Evolutionary conservation across 1,140 invertebrate genomes (phyloP).

Genomic region (Ostrea denselamellosa): DNA sequence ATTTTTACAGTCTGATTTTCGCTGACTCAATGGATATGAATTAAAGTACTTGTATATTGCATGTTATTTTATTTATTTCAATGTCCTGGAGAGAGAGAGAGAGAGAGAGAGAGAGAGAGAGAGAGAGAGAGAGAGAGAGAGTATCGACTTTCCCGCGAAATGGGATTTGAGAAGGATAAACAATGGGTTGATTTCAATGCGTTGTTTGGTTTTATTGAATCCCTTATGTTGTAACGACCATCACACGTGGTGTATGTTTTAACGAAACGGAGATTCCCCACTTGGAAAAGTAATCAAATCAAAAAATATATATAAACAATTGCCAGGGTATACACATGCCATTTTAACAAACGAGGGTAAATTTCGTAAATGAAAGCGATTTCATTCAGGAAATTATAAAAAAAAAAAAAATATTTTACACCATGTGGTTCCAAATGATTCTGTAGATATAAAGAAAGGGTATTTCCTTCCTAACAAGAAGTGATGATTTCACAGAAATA

Average conservation of each 20-base stretch:
- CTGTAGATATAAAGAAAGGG: too few species aligned
- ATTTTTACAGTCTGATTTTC: too few species aligned
- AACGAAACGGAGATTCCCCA: conserved; percentile 12
- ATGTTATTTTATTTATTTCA: too few species aligned
- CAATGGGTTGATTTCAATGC: conserved; percentile 4
- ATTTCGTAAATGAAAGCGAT: not conserved
- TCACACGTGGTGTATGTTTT: conserved; percentile 28
- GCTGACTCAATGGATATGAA: too few species aligned
- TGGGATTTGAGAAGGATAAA: not conserved
- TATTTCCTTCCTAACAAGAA: too few species aligned
- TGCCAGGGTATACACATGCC: not conserved
- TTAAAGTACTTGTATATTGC: too few species aligned
- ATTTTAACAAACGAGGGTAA: conserved; percentile 17
- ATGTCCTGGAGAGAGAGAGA: too few species aligned
- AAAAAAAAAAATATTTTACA: not conserved
- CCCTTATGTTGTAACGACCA: conserved; percentile 15
- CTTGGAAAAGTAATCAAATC: conserved; percentile 27
- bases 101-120: not conserved
- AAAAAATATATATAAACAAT: conserved; percentile 19
- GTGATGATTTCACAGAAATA: too few species aligned
- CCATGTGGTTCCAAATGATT: not conserved
- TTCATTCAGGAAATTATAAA: not conserved
- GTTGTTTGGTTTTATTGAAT: not conserved
- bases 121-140: not conserved
- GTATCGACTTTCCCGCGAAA: not conserved